Base-by-base conservation (phyloP, 2,113 vertebrate species). In the Esox niger region DNA sequence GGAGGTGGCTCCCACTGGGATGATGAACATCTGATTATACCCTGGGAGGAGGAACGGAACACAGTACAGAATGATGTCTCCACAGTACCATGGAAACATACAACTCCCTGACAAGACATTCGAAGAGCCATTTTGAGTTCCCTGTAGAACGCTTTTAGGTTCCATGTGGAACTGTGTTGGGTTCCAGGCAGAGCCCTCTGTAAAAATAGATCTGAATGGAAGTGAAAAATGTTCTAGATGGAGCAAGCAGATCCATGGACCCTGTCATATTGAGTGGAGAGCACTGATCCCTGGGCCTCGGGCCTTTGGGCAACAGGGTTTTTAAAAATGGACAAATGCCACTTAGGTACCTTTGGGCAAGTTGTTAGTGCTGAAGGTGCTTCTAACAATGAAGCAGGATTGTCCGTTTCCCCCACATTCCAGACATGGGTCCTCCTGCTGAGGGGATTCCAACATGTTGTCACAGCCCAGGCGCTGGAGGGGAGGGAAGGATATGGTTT, bases 21-120 rank as follows among this genome's bases (percentile, higher is more conserved):
- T 92, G 70, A 94, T 88, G 70, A 98, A 91, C 73, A 98, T 94
- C 83, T 95, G 96, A 88, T 96, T 98, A 87, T 99, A 99, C 78
- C 97, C 97, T 98, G 73, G 27, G 20, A 68, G 10, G 11, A 6
- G 35, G 21, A 46, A 11, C 3, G 2, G 6, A 17, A 61, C 21
- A 25, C 35, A 27, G 2, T 5, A 10, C 49, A 47, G 23, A 27
- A 13, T 31, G 35, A 38, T 5, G 5, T 5, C 5, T 5, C 35
- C 5, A 11, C 5, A 5, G 11, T 38, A 11, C 25, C 31, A 43
- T 6, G 52, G 13, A 62, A 35, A n/a, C 32, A 62, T n/a, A n/a
- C n/a, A n/a, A n/a, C 4, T 35, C 32, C 60, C 33, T 38, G 35
- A 38, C 35, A 38, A 6, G 35, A 38, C 11, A 11, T 38, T 38